Evolutionary conservation across 2,797 vertebrate species (phyloP).

Genomic region (Muscicapa comitata): DNA sequence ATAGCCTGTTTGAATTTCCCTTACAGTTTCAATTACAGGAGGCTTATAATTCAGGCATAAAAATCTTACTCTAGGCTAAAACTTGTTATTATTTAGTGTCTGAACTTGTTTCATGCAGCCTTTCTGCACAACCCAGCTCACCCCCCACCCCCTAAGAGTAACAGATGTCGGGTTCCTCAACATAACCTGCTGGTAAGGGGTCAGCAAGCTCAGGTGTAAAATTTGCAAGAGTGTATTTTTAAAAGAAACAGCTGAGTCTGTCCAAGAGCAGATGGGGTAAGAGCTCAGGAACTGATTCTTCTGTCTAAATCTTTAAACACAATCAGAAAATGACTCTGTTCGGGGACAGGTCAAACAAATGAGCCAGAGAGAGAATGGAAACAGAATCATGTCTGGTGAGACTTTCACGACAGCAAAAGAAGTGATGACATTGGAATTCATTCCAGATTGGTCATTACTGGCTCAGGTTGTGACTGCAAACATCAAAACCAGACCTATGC

Average conservation of each 20-base stretch:
- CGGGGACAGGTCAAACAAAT: not conserved
- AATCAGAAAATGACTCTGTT: not conserved
- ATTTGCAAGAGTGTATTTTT: not conserved
- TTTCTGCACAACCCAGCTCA: not conserved
- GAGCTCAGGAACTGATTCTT: not conserved
- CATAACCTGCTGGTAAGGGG: not conserved
- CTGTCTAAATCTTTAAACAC: not conserved
- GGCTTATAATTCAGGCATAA: slow-evolving; percentile 59
- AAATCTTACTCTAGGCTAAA: slow-evolving; percentile 42
- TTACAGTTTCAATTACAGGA: slow-evolving; percentile 63
- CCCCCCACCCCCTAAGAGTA: not conserved
- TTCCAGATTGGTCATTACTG: not conserved
- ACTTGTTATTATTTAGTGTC: slow-evolving; percentile 62
- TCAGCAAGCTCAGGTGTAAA: not conserved
- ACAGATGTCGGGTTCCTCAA: not conserved
- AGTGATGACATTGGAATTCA: not conserved
- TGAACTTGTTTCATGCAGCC: not conserved
- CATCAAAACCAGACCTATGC: not conserved
- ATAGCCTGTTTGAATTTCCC: slow-evolving; percentile 65
- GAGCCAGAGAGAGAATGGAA: not conserved
- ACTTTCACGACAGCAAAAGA: not conserved
- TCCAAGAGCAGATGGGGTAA: not conserved
- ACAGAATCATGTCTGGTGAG: not conserved
- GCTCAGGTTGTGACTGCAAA: not conserved
- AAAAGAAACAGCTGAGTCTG: not conserved